Percentiles rank a stretch among this genome's conserved stretches.
These are phyloP conservation scores for Aphis craccivora DNA, from an alignment of 1,140 invertebrate genomes.

Conservation along the genomic window DNA sequence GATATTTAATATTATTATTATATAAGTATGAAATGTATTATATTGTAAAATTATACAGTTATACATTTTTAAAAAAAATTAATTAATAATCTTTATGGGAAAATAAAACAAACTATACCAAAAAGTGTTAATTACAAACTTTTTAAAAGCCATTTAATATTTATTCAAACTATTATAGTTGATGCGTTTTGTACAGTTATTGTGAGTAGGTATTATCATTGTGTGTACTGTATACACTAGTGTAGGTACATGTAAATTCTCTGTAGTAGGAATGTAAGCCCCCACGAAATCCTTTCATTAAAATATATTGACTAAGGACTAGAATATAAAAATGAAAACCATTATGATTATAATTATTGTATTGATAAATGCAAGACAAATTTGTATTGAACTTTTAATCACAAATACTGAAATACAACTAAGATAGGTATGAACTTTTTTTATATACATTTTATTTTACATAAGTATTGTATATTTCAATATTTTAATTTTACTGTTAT, in stretches of 20 bases:
- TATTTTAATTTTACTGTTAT: too few relatives aligned
- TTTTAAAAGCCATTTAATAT: not conserved
- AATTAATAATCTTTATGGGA: constrained; percentile 19
- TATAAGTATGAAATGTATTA: not conserved
- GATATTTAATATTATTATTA: not conserved
- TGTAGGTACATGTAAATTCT: not conserved
- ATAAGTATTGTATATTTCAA: too few relatives aligned
- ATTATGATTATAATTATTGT: not conserved
- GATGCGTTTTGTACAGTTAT: not conserved
- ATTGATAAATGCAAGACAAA: not conserved
- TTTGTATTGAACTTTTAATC: not conserved
- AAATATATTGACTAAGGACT: not conserved
- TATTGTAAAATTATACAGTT: not conserved
- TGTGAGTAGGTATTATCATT: not conserved
- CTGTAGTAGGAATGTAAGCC: not conserved
- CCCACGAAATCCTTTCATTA: not conserved
- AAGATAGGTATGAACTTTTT: not conserved
- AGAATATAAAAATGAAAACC: not conserved
- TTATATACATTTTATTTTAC: too few relatives aligned
- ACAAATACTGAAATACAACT: not conserved
- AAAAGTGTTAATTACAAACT: not conserved
- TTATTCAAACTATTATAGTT: not conserved
- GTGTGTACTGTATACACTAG: not conserved
- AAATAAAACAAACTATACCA: not conserved
- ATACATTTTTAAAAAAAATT: not conserved